phyloP scores from a whole-genome alignment of 2,797 vertebrate genomes.

The Chiroxiphia lanceolata region DNA sequence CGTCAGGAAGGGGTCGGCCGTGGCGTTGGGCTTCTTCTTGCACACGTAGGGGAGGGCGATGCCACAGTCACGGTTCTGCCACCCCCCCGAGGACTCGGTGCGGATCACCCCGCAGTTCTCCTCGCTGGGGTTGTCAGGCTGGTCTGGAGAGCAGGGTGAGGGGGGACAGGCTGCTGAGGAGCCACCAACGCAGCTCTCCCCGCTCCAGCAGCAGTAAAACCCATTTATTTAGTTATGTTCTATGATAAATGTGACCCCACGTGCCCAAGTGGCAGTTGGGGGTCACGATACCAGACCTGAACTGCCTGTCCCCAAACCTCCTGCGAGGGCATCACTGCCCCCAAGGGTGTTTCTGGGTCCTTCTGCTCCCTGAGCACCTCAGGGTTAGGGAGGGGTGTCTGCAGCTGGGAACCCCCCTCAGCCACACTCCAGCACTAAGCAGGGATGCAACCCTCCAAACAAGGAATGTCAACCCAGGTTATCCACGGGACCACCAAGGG shows the following conservation, averaged over 20 bases:
- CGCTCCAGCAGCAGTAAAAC: not conserved
- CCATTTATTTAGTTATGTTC: not conserved
- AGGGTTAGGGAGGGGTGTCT: not conserved
- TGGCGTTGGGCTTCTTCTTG: constrained; percentile 93
- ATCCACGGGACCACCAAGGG: not conserved
- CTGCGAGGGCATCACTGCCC: not conserved
- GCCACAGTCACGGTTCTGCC: constrained; percentile 94
- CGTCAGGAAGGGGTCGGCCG: constrained; percentile 79
- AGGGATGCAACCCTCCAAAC: not conserved
- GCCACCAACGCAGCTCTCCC: not conserved
- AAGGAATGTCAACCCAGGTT: not conserved
- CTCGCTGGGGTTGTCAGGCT: constrained; percentile 88
- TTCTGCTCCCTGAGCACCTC: not conserved
- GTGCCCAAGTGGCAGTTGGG: not conserved
- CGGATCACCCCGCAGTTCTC: constrained; percentile 93
- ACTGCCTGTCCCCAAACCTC: not conserved
- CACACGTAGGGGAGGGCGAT: constrained; percentile 92
- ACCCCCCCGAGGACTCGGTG: constrained; percentile 89
- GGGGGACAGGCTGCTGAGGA: not conserved
- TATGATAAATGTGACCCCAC: rapidly evolving
- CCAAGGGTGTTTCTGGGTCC: not conserved
- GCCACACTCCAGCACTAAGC: not conserved
- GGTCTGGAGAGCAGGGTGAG: constrained; percentile 73
- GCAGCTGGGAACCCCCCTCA: not conserved
- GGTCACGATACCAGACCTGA: not conserved